Evolutionary conservation across 2,113 vertebrate species (phyloP).

Genomic region (Rhea pennata): DNA sequence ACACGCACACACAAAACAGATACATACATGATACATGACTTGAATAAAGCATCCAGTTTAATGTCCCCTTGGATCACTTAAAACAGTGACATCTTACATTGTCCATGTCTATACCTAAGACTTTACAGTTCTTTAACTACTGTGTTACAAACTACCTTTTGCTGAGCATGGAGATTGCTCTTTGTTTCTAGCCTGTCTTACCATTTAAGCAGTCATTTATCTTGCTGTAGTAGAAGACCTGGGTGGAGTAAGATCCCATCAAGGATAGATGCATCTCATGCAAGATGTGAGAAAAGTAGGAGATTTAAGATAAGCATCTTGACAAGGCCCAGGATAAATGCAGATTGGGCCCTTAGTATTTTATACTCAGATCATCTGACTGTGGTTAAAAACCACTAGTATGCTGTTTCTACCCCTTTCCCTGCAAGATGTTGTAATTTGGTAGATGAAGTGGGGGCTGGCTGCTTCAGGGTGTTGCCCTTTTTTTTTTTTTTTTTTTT

Average conservation of each 20-base stretch:
- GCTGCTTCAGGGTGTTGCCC: not conserved
- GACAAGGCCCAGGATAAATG: not conserved
- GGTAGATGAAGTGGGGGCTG: not conserved
- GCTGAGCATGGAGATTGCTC: not conserved
- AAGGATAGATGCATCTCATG: not conserved
- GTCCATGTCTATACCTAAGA: not conserved
- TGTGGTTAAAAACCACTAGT: not conserved
- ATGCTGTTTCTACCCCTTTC: not conserved
- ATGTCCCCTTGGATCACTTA: not conserved
- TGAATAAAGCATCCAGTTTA: rapidly evolving
- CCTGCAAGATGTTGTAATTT: not conserved
- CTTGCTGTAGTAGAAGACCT: not conserved
- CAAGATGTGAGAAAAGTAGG: not conserved
- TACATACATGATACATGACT: not conserved
- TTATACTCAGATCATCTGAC: not conserved
- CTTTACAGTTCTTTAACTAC: not conserved
- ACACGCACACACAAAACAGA: not conserved
- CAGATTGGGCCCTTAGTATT: rapidly evolving
- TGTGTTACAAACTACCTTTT: not conserved
- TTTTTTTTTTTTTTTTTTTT: not conserved
- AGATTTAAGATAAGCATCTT: not conserved
- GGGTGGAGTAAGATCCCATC: not conserved
- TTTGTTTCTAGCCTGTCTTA: not conserved
- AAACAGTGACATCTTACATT: not conserved
- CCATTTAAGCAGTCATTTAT: not conserved